A percentile compares a stretch with the other conserved stretches of the same genome.
phyloP scores from a whole-genome alignment of 2,888 invertebrate genomes.

The Dichetophora obliterata region DNA sequence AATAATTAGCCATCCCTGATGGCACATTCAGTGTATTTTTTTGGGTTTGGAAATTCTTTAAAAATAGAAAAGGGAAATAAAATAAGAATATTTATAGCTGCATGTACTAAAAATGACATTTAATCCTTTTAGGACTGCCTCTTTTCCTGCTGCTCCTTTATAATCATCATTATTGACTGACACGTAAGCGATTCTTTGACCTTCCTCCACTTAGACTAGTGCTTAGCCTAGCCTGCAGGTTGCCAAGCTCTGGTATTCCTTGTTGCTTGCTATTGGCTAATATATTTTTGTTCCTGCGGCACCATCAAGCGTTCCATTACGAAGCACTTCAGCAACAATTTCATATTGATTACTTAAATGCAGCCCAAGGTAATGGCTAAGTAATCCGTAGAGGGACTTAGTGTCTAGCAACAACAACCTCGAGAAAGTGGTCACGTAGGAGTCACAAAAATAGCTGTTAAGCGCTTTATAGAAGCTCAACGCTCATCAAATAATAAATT shows the following conservation, averaged over 20 bases:
- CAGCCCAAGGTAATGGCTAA: background rate
- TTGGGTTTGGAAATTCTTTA: background rate
- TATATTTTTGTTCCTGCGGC: background rate
- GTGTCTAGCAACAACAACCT: background rate
- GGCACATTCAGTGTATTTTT: conserved; percentile 20
- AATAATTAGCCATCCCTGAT: no score
- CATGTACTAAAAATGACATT: no score
- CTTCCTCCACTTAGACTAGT: background rate
- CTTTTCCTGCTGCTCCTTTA: no score
- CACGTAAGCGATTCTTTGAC: background rate
- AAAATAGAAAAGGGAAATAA: background rate
- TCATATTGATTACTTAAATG: conserved; percentile 17
- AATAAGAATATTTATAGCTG: no score
- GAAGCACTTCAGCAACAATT: background rate
- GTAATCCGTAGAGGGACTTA: background rate
- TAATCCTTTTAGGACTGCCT: no score
- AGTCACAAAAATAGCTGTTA: background rate
- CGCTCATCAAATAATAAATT: conserved; percentile 20
- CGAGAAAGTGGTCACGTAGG: conserved; percentile 9
- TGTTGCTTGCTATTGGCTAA: background rate
- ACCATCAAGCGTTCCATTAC: conserved; percentile 18
- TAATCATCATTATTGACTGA: no score
- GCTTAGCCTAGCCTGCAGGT: background rate
- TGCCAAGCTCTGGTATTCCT: background rate
- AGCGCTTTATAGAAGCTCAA: background rate